Evolutionary conservation across 2,797 vertebrate species (phyloP), one percentile per base, ranked within the genome.

Genomic region (Aphelocoma californica): DNA sequence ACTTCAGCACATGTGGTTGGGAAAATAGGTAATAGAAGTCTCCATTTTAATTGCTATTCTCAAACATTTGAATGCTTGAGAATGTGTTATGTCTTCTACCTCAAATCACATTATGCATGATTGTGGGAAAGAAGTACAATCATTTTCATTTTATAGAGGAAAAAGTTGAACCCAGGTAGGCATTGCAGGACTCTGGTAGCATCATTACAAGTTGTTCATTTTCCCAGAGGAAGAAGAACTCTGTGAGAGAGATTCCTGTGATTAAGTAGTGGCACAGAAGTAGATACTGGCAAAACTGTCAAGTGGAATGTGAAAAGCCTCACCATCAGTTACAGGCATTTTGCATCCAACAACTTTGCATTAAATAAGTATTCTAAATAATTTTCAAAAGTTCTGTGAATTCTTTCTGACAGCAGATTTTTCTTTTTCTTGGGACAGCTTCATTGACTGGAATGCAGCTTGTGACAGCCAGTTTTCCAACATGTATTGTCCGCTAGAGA

Each of bases 391-490:
- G 45, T 86, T 74, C 72, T 72, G 56, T 8, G 2, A 65, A 42
- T 36, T 54, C 19, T 90, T 93, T 91, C 91, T 97, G 81, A 97
- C 74, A 78, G 16, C 18, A 78, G 57, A 42, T 77, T 58, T 88
- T 95, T 80, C 23, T 90, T 83, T 96, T 67, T 64, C 50, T 87
- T 80, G 44, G 66, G 83, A 81, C 91, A 98, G 97, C 91, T 98
- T 98, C 95, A 95, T 98, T 9, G 98, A 98, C 64, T 98, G 98
- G 98, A 98, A 95, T 20, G 86, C 97, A 73, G 50, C 98, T 21
- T 98, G 98, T 26, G 98, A 98, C 90, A 97, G 97, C 96, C 98
- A 97, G 77, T 97, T 98, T 96, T 95, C 98, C 90, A 96, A 73
- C 34, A 86, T 98, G 94, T 98, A 98, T 93, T 98, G 98, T 78